Evolutionary conservation across 2,113 vertebrate genomes (phyloP).

Genomic region (Glaucomys volans): DNA sequence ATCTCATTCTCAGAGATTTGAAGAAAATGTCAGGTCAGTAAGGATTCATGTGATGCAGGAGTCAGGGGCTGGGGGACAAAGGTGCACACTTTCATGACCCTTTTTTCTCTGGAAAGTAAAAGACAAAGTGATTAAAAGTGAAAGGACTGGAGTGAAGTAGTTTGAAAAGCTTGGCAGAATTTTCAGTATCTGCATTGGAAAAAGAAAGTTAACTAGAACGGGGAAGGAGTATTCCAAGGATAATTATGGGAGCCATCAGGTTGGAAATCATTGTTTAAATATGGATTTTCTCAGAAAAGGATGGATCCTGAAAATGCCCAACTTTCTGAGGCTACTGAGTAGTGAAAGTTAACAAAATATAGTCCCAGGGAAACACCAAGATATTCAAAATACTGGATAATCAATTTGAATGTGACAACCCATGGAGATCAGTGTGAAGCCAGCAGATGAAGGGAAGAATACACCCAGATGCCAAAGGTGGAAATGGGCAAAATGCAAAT

Average conservation of each 20-base stretch:
- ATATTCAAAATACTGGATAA: constrained; percentile 22
- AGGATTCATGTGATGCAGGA: not conserved
- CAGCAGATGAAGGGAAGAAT: constrained; percentile 13
- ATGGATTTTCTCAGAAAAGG: not conserved
- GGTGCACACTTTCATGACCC: not conserved
- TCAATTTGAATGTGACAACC: constrained; percentile 24
- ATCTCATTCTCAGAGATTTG: not conserved
- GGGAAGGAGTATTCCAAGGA: not conserved
- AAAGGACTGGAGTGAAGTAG: not conserved
- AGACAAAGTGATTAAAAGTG: not conserved
- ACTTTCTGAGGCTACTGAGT: not conserved
- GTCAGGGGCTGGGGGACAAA: fast-evolving
- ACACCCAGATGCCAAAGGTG: not conserved
- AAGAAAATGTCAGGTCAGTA: not conserved
- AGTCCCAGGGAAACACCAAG: not conserved
- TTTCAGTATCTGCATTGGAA: not conserved
- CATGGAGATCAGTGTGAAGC: not conserved
- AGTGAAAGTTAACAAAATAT: not conserved
- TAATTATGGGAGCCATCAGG: not conserved
- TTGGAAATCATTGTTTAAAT: not conserved
- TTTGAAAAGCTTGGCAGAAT: not conserved
- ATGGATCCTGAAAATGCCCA: not conserved
- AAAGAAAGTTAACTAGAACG: not conserved
- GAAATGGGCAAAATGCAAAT: not conserved
- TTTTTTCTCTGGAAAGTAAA: not conserved